A percentile compares a stretch with the other conserved stretches of the same genome.
Evolutionary conservation across 1,140 invertebrate species (phyloP).

Genomic region (Sitodiplosis mosellana): DNA sequence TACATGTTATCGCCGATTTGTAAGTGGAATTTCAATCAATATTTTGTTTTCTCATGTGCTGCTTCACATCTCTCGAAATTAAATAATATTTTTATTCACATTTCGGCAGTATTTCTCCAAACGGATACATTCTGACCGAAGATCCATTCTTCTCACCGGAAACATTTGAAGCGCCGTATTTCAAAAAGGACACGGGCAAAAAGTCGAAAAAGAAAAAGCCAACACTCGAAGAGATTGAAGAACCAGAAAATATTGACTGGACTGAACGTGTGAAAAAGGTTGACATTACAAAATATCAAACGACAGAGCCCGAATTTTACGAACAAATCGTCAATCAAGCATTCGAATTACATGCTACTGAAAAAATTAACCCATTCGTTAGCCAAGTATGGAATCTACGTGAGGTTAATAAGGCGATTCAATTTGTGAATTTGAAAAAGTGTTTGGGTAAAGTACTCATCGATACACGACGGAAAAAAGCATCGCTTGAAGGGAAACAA

Average conservation of each 20-base stretch:
- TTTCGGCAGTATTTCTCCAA: not conserved
- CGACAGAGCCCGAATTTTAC: slow-evolving; percentile 12
- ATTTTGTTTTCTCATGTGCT: not conserved
- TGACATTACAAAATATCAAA: slow-evolving; percentile 4
- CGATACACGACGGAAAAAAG: slow-evolving; percentile 1
- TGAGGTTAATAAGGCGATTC: slow-evolving; percentile 27
- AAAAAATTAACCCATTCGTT: slow-evolving; percentile 26
- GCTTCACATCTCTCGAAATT: not conserved
- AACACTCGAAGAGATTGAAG: too few relatives aligned
- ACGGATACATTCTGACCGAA: not conserved
- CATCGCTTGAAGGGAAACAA: too few relatives aligned
- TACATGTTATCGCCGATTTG: slow-evolving; percentile 26
- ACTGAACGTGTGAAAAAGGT: not conserved
- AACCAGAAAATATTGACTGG: not conserved
- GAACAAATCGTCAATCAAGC: slow-evolving; percentile 24
- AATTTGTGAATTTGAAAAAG: slow-evolving; percentile 25
- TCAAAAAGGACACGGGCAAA: too few relatives aligned
- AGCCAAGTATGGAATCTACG: slow-evolving; percentile 24
- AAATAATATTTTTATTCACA: not conserved
- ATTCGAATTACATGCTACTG: slow-evolving; percentile 28
- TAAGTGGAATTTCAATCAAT: slow-evolving; percentile 12
- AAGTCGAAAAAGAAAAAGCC: too few relatives aligned
- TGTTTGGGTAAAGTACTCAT: slow-evolving; percentile 30
- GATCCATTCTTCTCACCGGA: not conserved
- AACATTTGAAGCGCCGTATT: not conserved